Conservation (phyloP, 2,797 vertebrate species). For the Danio jaintianensis region DNA sequence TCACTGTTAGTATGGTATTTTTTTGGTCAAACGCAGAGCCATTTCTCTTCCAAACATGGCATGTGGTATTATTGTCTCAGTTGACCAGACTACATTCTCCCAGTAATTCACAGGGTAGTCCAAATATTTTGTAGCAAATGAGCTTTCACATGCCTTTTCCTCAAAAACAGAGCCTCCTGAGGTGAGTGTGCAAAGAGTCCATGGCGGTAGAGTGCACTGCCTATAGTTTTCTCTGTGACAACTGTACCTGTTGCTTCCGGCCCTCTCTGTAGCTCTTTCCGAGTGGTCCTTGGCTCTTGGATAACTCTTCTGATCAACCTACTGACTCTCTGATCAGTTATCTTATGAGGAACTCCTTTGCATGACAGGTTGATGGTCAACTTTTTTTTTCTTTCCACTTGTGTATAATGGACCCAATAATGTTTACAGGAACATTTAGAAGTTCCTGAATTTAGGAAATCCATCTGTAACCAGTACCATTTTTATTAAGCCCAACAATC, state of each 20-base stretch:
- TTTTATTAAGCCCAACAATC: not conserved
- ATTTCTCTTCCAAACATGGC: no score
- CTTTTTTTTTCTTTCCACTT: not conserved
- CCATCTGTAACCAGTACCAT: not conserved
- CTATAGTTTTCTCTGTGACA: not conserved
- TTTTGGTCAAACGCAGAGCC: no score
- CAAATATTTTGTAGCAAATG: no score
- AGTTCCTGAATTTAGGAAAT: slow-evolving; percentile 4
- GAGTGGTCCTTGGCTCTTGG: not conserved
- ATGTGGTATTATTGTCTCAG: no score
- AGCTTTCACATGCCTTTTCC: not conserved
- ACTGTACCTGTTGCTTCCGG: not conserved
- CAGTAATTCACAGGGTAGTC: no score
- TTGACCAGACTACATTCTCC: no score
- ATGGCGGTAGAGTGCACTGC: not conserved
- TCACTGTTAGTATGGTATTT: no score
- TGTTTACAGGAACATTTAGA: not conserved
- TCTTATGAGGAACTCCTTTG: not conserved
- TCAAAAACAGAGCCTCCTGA: not conserved
- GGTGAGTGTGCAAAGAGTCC: not conserved
- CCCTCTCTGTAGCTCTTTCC: not conserved
- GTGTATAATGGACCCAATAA: not conserved
- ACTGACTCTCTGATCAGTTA: not conserved
- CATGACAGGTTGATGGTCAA: not conserved
- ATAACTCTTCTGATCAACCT: not conserved